Evolutionary conservation across 2,797 vertebrate genomes (phyloP).

Genomic region (Loris lydekkerianus): DNA sequence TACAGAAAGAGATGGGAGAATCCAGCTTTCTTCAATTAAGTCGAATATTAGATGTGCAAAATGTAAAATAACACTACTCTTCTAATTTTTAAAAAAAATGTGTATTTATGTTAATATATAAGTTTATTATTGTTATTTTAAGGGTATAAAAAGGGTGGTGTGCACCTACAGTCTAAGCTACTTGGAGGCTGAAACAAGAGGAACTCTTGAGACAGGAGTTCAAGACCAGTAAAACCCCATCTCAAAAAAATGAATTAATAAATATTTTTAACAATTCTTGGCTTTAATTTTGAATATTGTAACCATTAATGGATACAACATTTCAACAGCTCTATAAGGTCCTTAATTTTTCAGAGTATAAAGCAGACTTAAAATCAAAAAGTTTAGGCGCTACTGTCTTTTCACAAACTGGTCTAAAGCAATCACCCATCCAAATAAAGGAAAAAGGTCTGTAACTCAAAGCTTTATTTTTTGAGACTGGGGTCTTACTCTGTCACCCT

Average conservation of each 20-base stretch:
- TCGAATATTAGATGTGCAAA: conserved; percentile 10
- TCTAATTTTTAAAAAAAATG: background rate
- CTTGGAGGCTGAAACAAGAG: background rate
- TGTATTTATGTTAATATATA: background rate
- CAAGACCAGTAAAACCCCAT: background rate
- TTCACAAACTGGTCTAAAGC: background rate
- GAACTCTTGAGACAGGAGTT: background rate
- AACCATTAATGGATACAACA: background rate
- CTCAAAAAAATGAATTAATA: background rate
- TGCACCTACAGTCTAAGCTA: background rate
- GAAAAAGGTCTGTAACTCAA: background rate
- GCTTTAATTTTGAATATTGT: conserved; percentile 24
- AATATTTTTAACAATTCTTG: background rate
- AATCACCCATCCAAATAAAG: background rate
- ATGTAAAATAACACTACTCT: conserved; percentile 37
- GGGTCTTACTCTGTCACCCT: background rate
- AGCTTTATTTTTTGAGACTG: background rate
- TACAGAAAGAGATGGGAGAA: background rate
- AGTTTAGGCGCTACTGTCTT: background rate
- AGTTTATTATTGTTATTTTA: background rate
- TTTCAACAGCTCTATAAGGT: background rate
- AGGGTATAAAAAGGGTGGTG: background rate
- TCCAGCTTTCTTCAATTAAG: conserved; percentile 6
- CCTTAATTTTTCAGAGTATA: conserved; percentile 30
- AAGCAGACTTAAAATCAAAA: conserved; percentile 5